Evolutionary conservation across 1,140 invertebrate genomes (phyloP).

Genomic region (Formica selysi): DNA sequence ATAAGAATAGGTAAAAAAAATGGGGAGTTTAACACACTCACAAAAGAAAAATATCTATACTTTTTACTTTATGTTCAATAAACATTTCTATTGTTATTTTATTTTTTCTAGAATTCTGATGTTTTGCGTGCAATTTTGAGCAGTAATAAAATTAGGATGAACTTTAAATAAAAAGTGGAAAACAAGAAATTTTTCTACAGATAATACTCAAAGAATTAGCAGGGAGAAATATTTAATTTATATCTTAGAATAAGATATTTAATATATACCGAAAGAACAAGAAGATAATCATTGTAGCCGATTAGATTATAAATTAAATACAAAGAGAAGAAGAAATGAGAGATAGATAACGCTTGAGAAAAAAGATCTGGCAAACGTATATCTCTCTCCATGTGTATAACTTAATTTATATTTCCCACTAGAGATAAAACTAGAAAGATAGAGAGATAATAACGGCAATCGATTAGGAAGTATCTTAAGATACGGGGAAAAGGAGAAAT

Average conservation of each 20-base stretch:
- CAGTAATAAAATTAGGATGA: too few relatives aligned
- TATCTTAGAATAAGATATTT: not conserved
- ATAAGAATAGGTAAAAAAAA: not conserved
- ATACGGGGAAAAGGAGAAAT: conserved; percentile 37
- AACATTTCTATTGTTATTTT: too few relatives aligned
- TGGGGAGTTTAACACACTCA: too few relatives aligned
- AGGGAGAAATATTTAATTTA: not conserved
- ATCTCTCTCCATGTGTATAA: not conserved
- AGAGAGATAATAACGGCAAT: conserved; percentile 34
- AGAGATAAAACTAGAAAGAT: conserved; percentile 23
- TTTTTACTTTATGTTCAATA: too few relatives aligned
- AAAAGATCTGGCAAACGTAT: not conserved
- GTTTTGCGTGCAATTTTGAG: too few relatives aligned
- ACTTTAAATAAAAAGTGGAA: too few relatives aligned
- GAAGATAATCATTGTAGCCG: not conserved
- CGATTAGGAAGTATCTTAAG: conserved; percentile 53
- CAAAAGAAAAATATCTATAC: too few relatives aligned
- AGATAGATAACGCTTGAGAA: not conserved
- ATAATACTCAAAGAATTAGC: too few relatives aligned
- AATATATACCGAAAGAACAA: not conserved
- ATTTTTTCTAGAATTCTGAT: too few relatives aligned
- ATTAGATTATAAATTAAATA: conserved; percentile 9
- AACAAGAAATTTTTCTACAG: too few relatives aligned
- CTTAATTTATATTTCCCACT: not conserved
- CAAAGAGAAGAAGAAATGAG: not conserved